Evolutionary conservation across 2,113 vertebrate genomes (phyloP), one percentile per base, ranked within the genome.

Genomic region (Opisthocomus hoazin): DNA sequence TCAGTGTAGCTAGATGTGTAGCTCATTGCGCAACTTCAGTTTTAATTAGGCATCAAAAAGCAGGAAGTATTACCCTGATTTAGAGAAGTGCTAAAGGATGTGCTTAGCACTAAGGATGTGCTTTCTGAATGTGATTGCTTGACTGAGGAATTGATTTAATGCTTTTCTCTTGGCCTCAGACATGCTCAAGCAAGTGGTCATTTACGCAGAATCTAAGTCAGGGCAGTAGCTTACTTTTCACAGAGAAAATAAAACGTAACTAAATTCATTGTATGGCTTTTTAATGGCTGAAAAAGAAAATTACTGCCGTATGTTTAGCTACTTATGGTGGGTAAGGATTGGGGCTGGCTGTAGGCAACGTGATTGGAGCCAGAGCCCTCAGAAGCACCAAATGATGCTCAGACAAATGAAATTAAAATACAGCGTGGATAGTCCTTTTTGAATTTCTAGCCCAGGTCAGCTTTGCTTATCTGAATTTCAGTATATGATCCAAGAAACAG

Each of bases 281-380:
- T 83, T 53, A 83, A 53, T 5, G 15, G 45, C 3, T 29, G 20
- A 83, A 85, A 85, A 79, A 6, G 39, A 14, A 57, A 87, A 36
- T 69, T 15, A 30, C 15, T 80, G 45, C 53, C 63, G 43, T 60
- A 22, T 82, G 48, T 83, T 90, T 37, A 77, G 26, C 37, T 24
- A 9, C 2, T 10, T 90, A 9, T 0, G 0, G 6, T 76, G 32
- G 13, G 2, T n/a, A 68, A 46, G 29, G 24, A 15, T 46, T 8
- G 5, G 26, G 22, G 34, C 29, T 93, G 57, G 3, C 51, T 95
- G 23, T 53, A 37, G 39, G 54, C 36, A 68, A 6, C 48, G 71
- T 87, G 26, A 6, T 39, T 84, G 15, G 36, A 87, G 18, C 45
- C 43, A 56, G 61, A 75, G 23, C 43, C 46, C 36, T 89, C 24